Evolutionary conservation across 2,113 vertebrate genomes (phyloP).

Genomic region (Empidonax alnorum): DNA sequence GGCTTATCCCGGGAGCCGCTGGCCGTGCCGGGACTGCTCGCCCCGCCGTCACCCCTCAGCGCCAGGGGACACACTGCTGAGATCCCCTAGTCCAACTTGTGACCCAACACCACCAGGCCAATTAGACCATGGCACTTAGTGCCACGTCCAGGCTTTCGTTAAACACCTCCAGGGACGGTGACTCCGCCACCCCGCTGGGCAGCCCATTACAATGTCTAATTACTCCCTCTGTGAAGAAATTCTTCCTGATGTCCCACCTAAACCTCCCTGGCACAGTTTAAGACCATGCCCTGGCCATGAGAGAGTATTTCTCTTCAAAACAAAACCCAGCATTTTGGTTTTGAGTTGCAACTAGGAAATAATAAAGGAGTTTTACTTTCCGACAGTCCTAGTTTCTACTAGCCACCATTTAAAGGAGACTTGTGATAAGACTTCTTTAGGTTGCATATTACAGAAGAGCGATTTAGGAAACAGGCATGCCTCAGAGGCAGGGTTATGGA

Average conservation of each 20-base stretch:
- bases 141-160: background rate
- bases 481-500: background rate
- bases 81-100: too few relatives aligned
- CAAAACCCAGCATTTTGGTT: background rate
- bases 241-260: background rate
- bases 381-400: background rate
- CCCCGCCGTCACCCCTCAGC: fast-evolving
- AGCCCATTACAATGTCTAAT: background rate
- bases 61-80: background rate
- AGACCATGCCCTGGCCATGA: background rate
- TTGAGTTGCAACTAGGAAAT: background rate
- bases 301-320: background rate
- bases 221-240: background rate
- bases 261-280: background rate
- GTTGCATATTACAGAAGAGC: background rate
- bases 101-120: fast-evolving
- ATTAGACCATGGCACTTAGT: fast-evolving
- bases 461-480: background rate
- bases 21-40: fast-evolving
- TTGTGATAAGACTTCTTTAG: background rate
- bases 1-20: conserved; percentile 6
- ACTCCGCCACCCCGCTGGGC: background rate
- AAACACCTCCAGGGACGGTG: background rate
- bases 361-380: background rate
- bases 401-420: background rate